Evolutionary conservation across 1,140 invertebrate genomes (phyloP).

Genomic region (Muscidifurax raptorellus): DNA sequence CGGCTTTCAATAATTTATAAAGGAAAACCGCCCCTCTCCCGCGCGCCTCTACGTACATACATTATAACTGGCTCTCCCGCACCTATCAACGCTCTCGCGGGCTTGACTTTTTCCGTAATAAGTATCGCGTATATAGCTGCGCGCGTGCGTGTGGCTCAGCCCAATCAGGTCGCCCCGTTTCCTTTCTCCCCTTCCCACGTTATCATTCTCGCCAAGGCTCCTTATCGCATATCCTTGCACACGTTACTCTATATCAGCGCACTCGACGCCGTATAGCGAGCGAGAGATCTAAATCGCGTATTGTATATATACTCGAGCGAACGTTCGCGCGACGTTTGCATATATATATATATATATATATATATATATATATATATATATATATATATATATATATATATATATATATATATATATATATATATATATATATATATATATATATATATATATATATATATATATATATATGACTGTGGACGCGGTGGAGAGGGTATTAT

Average conservation of each 20-base stretch:
- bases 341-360: neutral
- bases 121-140: neutral
- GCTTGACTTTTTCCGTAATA: conserved; percentile 10
- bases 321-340: neutral
- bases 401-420: no score
- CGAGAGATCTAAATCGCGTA: conserved; percentile 19
- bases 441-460: no score
- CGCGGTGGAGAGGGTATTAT: no score
- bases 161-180: conserved; percentile 6
- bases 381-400: no score
- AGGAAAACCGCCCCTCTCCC: conserved; percentile 33
- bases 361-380: no score
- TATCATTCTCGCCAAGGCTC: conserved; percentile 47
- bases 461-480: no score
- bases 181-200: conserved; percentile 53
- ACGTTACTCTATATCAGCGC: neutral
- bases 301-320: no score
- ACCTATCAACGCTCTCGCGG: neutral
- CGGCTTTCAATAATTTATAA: conserved; percentile 52
- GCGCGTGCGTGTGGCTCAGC: neutral
- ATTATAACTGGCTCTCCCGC: neutral
- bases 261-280: neutral
- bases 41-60: neutral
- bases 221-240: conserved; percentile 29
- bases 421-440: no score